A percentile compares a stretch with the other conserved stretches of the same genome.
phyloP scores from a whole-genome alignment of 1,140 invertebrate species.

The Sycobia sp. region DNA sequence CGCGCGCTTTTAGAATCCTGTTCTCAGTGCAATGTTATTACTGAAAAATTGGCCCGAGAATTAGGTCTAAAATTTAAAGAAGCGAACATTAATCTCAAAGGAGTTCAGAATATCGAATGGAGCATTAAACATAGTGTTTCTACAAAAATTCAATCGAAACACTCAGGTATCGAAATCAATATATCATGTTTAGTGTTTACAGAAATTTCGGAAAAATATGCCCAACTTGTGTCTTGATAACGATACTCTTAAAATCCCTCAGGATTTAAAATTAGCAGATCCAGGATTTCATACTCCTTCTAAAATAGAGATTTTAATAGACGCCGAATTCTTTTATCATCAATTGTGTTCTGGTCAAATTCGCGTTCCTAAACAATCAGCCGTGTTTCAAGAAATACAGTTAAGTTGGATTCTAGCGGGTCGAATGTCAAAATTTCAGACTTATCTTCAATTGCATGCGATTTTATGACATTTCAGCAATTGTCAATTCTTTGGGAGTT shows the following conservation, averaged over 20 bases:
- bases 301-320: background rate
- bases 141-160: background rate
- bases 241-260: background rate
- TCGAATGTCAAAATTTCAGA: background rate
- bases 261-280: background rate
- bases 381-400: background rate
- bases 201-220: background rate
- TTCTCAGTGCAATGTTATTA: background rate
- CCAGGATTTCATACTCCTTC: background rate
- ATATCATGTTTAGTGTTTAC: background rate
- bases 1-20: background rate
- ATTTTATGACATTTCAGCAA: background rate
- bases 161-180: background rate
- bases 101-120: background rate
- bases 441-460: background rate
- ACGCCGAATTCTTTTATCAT: background rate
- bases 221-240: background rate
- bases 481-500: background rate
- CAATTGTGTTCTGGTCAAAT: background rate
- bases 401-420: background rate
- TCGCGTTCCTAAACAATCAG: background rate
- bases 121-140: background rate
- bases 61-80: background rate
- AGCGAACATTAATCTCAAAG: background rate
- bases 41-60: background rate